phyloP scores from a whole-genome alignment of 2,888 invertebrate species.

The Argynnis bischoffii region DNA sequence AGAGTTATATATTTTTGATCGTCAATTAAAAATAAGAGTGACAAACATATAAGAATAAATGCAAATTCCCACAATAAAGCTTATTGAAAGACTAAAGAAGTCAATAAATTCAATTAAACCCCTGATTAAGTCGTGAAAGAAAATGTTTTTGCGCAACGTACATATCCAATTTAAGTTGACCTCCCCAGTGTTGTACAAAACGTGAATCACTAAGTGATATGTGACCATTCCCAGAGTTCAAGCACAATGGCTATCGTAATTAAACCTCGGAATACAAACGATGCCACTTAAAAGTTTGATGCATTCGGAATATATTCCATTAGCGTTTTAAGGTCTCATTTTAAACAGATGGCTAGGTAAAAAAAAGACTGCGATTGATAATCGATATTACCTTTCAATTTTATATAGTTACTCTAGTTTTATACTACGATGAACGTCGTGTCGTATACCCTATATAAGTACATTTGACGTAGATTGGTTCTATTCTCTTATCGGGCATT shows the following conservation, averaged over 20 bases:
- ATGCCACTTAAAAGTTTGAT: constrained; percentile 76
- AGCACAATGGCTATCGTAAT: constrained; percentile 38
- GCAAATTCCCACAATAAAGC: too few species aligned
- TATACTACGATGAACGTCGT: too few species aligned
- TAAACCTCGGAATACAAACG: constrained; percentile 70
- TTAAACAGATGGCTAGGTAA: constrained; percentile 44
- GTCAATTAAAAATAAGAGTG: too few species aligned
- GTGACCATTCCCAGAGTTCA: constrained; percentile 44
- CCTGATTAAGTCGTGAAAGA: constrained; percentile 72
- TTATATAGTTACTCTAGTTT: too few species aligned
- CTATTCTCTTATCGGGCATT: too few species aligned
- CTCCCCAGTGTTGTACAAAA: constrained; percentile 41
- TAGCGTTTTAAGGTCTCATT: constrained; percentile 71
- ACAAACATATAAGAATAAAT: too few species aligned
- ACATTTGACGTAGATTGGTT: too few species aligned
- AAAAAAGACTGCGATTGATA: too few species aligned
- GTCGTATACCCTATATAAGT: too few species aligned
- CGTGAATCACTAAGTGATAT: constrained; percentile 35
- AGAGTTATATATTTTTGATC: too few species aligned
- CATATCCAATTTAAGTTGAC: constrained; percentile 49
- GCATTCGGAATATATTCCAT: constrained; percentile 74
- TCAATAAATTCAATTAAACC: constrained; percentile 66
- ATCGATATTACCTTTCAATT: too few species aligned
- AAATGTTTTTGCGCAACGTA: constrained; percentile 54
- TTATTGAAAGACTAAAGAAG: constrained; percentile 11